Base-by-base conservation (phyloP, 2,113 vertebrate species). In the Mellivora capensis region DNA sequence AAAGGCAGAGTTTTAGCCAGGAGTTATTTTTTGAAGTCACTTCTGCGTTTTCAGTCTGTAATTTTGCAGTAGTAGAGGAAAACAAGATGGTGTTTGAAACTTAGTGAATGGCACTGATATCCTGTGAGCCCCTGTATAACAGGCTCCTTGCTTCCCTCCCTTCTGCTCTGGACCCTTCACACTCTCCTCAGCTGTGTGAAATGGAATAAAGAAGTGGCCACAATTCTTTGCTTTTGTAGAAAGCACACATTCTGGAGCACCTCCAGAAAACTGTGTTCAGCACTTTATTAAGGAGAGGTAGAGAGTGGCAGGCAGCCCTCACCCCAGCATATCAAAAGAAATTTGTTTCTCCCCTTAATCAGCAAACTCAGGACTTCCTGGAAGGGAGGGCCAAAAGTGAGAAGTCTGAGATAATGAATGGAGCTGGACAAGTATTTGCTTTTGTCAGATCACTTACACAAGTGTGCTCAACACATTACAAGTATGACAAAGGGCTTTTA, bases 311-410 rank as follows among this genome's bases (percentile, higher is more conserved):
- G 15, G 76, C 69, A n/a, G 80, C 91, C 61, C 54, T 94, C 21
- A 80, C 37, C 44, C 39, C 76, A 62, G 25, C 0, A 1, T 37
- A 72, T 74, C 47, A 31, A 80, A 87, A 88, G 94, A 97, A 88
- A 80, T 74, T 79, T 90, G 52, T 80, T 83, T 94, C 87, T 93
- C 20, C 42, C 47, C 77, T 83, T 79, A 54, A 69, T 57, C 37
- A 93, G 88, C 72, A 71, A 77, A 72, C 42, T 64, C 74, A 87
- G 72, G 29, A 61, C 95, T 96, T 96, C 79, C 93, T 92, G 61
- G 61, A 72, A 90, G 87, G 80, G 74, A 87, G 34, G 72, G 47
- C 79, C 54, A 54, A 21, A 52, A 95, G 80, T 77, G 88, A 91
- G 81, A 85, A 89, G 81, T 93, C 71, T 3, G n/a, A 83, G 87